Evolutionary conservation across 2,113 vertebrate species (phyloP), one percentile per base, ranked within the genome.

Genomic region (Larimichthys polyactis): DNA sequence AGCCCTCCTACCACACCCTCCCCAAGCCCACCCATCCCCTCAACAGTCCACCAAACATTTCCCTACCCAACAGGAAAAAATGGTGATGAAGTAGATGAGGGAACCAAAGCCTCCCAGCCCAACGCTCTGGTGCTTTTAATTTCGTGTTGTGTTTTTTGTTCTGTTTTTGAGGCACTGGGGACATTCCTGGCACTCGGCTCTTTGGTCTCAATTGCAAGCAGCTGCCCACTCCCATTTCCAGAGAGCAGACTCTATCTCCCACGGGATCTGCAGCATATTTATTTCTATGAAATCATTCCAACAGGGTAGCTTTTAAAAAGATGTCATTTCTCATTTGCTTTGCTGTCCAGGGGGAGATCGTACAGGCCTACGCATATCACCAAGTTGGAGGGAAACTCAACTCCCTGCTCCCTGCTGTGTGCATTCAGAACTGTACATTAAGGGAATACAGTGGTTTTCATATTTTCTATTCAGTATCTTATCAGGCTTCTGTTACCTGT

Each of bases 161-260:
- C 54, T 78, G 70, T 75, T 87, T 81, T 80, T 29, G 64, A 77
- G 59, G 69, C 82, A 51, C 78, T 60, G 68, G 75, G 75, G 75
- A 81, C 86, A 89, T 89, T 92, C 79, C 70, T 71, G 75, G 68
- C 74, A 59, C 74, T 62, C 48, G 68, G 49, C 14, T 76, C 79
- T 82, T 87, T 78, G 70, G 65, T 84, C 87, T 89, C 84, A 90
- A 90, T 90, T 91, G 80, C 80, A 88, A 90, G 75, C 91, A 90
- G 88, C 87, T 85, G 90, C 74, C 78, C 65, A 71, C 88, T 87
- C 78, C 66, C 57, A 76, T 78, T 86, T 69, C 68, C 74, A 78
- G 16, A 67, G 71, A 75, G 54, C 78, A 65, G 82, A 70, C 78
- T 72, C 66, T 71, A 78, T 83, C 89, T 88, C 87, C 83, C 82